A percentile compares a stretch with the other conserved stretches of the same genome.
Conservation (phyloP, 2,113 vertebrate species). For the Pavo muticus region DNA sequence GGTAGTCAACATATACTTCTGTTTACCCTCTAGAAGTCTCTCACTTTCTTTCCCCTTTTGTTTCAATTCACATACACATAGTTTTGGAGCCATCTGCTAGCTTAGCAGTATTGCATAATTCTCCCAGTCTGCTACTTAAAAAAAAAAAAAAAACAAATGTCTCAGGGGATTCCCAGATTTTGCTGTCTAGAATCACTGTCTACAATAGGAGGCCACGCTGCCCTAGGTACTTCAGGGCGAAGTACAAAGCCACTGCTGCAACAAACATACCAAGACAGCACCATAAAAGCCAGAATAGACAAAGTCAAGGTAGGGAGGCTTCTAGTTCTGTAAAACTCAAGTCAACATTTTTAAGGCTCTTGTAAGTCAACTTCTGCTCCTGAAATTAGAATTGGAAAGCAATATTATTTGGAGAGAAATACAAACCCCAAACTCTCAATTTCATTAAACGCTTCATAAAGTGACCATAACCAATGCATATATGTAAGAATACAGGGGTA, state of each 20-base stretch:
- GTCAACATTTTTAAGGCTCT: background rate
- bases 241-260: background rate
- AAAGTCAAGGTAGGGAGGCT: background rate
- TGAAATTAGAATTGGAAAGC: background rate
- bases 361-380: background rate
- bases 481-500: background rate
- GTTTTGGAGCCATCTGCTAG: background rate
- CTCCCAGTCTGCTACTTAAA: background rate
- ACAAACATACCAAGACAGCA: background rate
- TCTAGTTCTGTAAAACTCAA: background rate
- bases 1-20: background rate
- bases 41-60: background rate
- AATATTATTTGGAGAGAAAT: background rate
- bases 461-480: background rate
- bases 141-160: background rate
- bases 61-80: background rate
- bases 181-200: background rate
- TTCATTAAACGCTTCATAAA: background rate
- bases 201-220: background rate
- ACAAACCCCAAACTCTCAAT: background rate
- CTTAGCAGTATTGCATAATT: background rate
- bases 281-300: background rate
- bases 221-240: background rate
- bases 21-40: accelerated
- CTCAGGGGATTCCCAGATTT: background rate